Evolutionary conservation across 2,113 vertebrate genomes (phyloP), one percentile per base, ranked within the genome.

Genomic region (Tenebrosternarchus preto): DNA sequence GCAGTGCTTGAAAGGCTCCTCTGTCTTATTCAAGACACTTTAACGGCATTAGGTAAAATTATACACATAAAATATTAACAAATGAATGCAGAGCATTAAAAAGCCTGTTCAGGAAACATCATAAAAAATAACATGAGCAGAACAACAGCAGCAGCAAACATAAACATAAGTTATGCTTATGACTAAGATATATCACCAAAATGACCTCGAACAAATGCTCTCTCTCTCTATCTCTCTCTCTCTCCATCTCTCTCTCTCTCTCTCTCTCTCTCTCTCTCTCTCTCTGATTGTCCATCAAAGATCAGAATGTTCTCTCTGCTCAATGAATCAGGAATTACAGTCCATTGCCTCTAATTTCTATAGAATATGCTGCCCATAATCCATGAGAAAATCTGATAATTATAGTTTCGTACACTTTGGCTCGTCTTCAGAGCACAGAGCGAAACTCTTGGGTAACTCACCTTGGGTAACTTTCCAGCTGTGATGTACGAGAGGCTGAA

Each of bases 271-370:
- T 67, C 31, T n/a, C 4, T 59, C 53, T 57, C 50, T 60, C 19
- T n/a, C 53, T 74, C 29, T 12, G 27, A 19, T 57, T 75, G 17
- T 59, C 46, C 29, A 55, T 77, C 56, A 39, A 2, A 9, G 29
- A 29, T 64, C 39, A 53, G n/a, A 39, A 57, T 50, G 31, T 46
- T 53, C 67, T 70, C 31, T 16, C 24, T 60, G 53, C 69, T 53
- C 39, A 73, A 22, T 85, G 56, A 85, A 82, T 73, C 67, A 76
- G 39, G 29, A 27, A 60, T 73, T 72, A 67, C 67, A 77, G 59
- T 53, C 56, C 67, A 85, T 72, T 80, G 77, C 66, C 27, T 72
- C 53, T 77, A 67, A 82, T 80, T 85, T 79, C 72, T 75, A 69
- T 61, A 60, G 72, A 60, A 57, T 70, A 83, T 72, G 59, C 70